Percentiles rank a stretch among this genome's conserved stretches.
These are phyloP conservation scores for Ptychoptera albimana DNA, from an alignment of 2,888 invertebrate species.

Conservation along the genomic window DNA sequence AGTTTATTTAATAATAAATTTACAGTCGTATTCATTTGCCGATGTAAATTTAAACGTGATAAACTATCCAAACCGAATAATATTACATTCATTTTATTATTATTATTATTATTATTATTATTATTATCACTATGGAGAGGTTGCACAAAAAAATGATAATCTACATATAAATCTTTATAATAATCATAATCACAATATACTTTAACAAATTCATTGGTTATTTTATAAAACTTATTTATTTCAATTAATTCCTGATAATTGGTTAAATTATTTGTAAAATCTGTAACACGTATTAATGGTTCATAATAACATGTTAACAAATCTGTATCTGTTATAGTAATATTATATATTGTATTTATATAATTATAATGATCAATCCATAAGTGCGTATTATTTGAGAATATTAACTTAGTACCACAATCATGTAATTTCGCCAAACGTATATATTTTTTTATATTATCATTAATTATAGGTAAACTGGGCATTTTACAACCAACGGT, in stretches of 20 bases:
- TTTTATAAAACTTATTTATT: too few species aligned
- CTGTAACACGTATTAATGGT: constrained; percentile 18
- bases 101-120: constrained; percentile 3
- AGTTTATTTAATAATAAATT: constrained; percentile 38
- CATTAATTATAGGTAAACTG: constrained; percentile 23
- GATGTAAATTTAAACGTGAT: constrained; percentile 68
- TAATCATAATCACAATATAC: constrained; percentile 40
- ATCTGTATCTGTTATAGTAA: constrained; percentile 18
- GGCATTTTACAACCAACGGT: constrained; percentile 30
- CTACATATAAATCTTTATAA: constrained; percentile 40
- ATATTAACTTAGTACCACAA: constrained; percentile 19
- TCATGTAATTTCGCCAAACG: constrained; percentile 17
- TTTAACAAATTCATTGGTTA: constrained; percentile 45
- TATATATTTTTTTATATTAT: constrained; percentile 23
- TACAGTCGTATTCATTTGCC: constrained; percentile 63
- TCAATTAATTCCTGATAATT: background rate
- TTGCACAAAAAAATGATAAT: constrained; percentile 50
- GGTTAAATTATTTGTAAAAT: constrained; percentile 17
- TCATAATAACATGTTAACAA: constrained; percentile 20
- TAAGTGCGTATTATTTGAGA: constrained; percentile 17
- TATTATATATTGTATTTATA: constrained; percentile 17
- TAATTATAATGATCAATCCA: too few species aligned
- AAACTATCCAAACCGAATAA: constrained; percentile 74
- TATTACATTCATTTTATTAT: constrained; percentile 43
- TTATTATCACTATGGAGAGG: constrained; percentile 20